These are phyloP conservation scores for Hydrotaea diabolus DNA, from an alignment of 2,888 invertebrate species.

Conservation along the genomic window DNA sequence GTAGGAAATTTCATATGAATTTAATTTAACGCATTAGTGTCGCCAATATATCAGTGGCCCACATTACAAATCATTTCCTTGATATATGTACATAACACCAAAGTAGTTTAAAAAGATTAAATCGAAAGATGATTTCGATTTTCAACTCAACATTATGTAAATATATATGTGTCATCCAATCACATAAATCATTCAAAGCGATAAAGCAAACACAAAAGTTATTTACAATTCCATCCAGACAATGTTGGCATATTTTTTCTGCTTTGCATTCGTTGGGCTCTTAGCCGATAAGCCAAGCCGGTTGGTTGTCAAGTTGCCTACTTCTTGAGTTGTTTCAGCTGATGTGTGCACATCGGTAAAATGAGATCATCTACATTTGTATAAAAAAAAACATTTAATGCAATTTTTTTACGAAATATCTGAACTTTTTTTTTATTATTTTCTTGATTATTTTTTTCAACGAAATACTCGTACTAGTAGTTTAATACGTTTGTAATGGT, in stretches of 20 bases:
- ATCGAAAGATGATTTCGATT: too few relatives aligned
- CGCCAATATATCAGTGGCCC: too few relatives aligned
- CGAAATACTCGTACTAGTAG: too few relatives aligned
- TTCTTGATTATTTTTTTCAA: background rate
- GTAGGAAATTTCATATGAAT: too few relatives aligned
- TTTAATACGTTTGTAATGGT: background rate
- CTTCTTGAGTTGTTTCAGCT: constrained; percentile 39
- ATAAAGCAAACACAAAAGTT: constrained; percentile 34
- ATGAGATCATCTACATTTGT: constrained; percentile 59
- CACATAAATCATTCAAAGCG: constrained; percentile 36
- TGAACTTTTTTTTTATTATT: background rate
- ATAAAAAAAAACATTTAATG: background rate
- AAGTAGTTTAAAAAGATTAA: too few relatives aligned
- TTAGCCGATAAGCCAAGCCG: constrained; percentile 12
- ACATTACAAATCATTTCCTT: too few relatives aligned
- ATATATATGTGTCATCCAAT: constrained; percentile 5
- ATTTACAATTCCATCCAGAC: constrained; percentile 6
- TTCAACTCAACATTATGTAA: too few relatives aligned
- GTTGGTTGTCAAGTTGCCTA: constrained; percentile 54
- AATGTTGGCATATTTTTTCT: constrained; percentile 14
- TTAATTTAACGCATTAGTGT: too few relatives aligned
- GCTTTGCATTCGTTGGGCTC: background rate
- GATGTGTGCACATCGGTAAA: constrained; percentile 48
- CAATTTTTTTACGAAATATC: background rate
- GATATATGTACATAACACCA: too few relatives aligned